Evolutionary conservation across 2,888 invertebrate species (phyloP).

Genomic region (Amblyteles armatorius): DNA sequence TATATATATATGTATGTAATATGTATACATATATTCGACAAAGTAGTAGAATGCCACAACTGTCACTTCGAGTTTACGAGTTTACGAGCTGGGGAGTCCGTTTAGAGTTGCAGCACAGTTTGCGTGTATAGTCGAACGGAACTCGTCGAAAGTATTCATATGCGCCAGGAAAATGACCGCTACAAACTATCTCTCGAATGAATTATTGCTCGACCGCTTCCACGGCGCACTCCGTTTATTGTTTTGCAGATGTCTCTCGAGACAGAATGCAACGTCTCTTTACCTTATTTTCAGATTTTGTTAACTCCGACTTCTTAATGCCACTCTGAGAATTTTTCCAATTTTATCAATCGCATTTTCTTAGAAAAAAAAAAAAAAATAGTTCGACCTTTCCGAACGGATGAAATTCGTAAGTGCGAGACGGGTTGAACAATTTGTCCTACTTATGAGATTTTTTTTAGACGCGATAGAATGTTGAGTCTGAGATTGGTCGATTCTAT

Average conservation of each 20-base stretch:
- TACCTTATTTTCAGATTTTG: background rate
- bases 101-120: constrained; percentile 23
- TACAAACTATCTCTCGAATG: constrained; percentile 21
- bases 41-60: constrained; percentile 34
- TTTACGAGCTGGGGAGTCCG: constrained; percentile 23
- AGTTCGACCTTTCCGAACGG: too few relatives aligned
- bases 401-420: too few relatives aligned
- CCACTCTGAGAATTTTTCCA: background rate
- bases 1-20: background rate
- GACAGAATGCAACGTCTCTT: background rate
- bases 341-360: too few relatives aligned
- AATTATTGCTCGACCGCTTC: constrained; percentile 27
- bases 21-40: constrained; percentile 3
- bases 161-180: constrained; percentile 26
- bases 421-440: too few relatives aligned
- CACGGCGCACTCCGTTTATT: background rate
- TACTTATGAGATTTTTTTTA: too few relatives aligned
- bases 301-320: too few relatives aligned
- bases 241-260: background rate
- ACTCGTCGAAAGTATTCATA: constrained; percentile 38
- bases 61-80: constrained; percentile 43
- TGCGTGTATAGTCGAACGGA: constrained; percentile 20
- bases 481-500: too few relatives aligned
- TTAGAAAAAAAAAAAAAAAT: too few relatives aligned
- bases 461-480: too few relatives aligned